A percentile compares a stretch with the other conserved stretches of the same genome.
Evolutionary conservation across 1,140 invertebrate genomes (phyloP).

Genomic region (Drosophila guanche): DNA sequence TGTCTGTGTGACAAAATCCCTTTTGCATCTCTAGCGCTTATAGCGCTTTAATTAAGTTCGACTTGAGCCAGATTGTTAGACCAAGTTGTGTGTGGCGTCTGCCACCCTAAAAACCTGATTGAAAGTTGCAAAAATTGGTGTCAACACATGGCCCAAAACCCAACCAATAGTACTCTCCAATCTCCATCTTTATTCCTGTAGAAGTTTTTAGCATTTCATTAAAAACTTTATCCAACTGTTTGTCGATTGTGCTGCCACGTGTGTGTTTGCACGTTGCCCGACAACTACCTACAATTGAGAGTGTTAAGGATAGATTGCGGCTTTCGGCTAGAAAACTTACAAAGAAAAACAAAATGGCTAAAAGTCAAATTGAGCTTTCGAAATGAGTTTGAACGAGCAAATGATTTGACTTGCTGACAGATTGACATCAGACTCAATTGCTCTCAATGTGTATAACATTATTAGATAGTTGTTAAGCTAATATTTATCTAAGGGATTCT

Average conservation of each 20-base stretch:
- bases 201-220: constrained; percentile 44
- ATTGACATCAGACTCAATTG: too few relatives aligned
- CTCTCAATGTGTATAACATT: too few relatives aligned
- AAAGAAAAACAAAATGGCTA: too few relatives aligned
- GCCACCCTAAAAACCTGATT: constrained; percentile 30
- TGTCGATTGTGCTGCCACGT: constrained; percentile 11
- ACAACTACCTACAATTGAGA: too few relatives aligned
- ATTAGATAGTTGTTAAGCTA: too few relatives aligned
- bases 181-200: constrained; percentile 10
- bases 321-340: too few relatives aligned
- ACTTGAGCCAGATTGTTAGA: constrained; percentile 36
- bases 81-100: constrained; percentile 11
- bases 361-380: too few relatives aligned
- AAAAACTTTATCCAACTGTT: constrained; percentile 36
- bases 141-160: constrained; percentile 35
- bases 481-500: too few relatives aligned
- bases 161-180: constrained; percentile 2
- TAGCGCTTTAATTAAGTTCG: constrained; percentile 57
- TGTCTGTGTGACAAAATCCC: constrained; percentile 15
- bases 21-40: constrained; percentile 19
- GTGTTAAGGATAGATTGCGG: too few relatives aligned
- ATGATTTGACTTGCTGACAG: too few relatives aligned
- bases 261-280: not conserved
- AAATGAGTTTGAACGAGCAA: too few relatives aligned
- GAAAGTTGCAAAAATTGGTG: constrained; percentile 45